Evolutionary conservation across 2,888 invertebrate genomes (phyloP), one percentile per base, ranked within the genome.

Genomic region (Epirrita christyi): DNA sequence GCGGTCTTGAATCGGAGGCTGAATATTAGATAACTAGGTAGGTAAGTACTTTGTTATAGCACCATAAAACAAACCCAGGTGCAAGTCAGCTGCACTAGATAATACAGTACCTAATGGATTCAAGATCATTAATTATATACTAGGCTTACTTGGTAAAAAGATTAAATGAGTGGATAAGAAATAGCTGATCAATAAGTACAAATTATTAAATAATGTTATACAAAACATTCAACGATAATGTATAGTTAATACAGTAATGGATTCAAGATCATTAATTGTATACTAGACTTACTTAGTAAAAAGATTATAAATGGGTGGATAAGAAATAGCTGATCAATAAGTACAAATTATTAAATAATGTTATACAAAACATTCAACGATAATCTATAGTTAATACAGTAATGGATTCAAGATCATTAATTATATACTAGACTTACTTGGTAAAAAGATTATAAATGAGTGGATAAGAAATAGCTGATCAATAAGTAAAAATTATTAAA

Each of bases 331-430:
- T 47, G 41, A 38, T 6, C 21, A 29, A 59, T 54, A 37, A 42
- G 46, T 54, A 54, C 59, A 57, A 63, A 59, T 59, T 53, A 28
- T 36, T 28, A 14, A n/a, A n/a, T n/a, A n/a, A n/a, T n/a, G n/a
- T n/a, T n/a, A n/a, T n/a, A n/a, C n/a, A n/a, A n/a, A n/a, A n/a
- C n/a, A n/a, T n/a, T n/a, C n/a, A n/a, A n/a, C n/a, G n/a, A n/a
- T n/a, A n/a, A n/a, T n/a, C n/a, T n/a, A n/a, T n/a, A n/a, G n/a
- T n/a, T n/a, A n/a, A n/a, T n/a, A 45, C 11, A 36, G 6, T 58
- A 55, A 60, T 53, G 10, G 15, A 58, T 60, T 60, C 59, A 46
- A 55, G 49, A 55, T 60, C 45, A 53, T 62, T 62, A 47, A 44
- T 52, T 44, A 55, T 44, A 13, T 11, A 50, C 44, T 29, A 6